Base-by-base conservation (phyloP, 2,797 vertebrate species). In the Helicolenus hilgendorfi region DNA sequence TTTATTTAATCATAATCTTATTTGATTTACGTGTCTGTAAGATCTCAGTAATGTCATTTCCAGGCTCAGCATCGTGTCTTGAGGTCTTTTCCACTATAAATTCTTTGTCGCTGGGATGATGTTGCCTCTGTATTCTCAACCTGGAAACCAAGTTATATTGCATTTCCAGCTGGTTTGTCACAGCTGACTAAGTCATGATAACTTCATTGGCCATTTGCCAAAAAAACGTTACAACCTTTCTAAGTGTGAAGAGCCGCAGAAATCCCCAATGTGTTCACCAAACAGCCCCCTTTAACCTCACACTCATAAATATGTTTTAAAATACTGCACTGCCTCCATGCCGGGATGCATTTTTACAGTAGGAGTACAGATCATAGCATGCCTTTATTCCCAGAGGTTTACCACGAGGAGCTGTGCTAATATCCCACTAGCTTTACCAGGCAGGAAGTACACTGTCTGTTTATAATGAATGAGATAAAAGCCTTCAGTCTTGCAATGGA, bases 91-190 rank as follows among this genome's bases (percentile, higher is more conserved):
- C 84, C 79, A 89, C 85, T 91, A 86, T 95, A 96, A 96, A 94
- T 94, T 95, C 83, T 88, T 92, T 83, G 86, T 92, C 67, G 81
- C 73, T 86, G 79, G 84, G 91, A 89, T 85, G 86, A 92, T 83
- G 75, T 60, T 83, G 80, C 84, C 69, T 85, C 91, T 81, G 80
- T 68, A 76, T 92, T 92, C 88, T 94, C 87, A 78, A 79, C 59
- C 70, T 87, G 78, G 88, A 82, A 93, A 87, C 83, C 70, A 86
- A 77, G 70, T 93, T 82, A 5, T 85, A 96, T 95, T 81, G 77
- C 86, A 93, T 96, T 96, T 95, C 95, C 96, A 97, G 73, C 85
- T 79, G 45, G 38, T 69, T 78, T 86, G 84, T 94, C 88, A 85
- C 87, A 88, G 83, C 78, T 77, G 79, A 95, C 89, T 82, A 84